Base-by-base conservation (phyloP, 2,888 invertebrate species). In the Sminthurides aquaticus region DNA sequence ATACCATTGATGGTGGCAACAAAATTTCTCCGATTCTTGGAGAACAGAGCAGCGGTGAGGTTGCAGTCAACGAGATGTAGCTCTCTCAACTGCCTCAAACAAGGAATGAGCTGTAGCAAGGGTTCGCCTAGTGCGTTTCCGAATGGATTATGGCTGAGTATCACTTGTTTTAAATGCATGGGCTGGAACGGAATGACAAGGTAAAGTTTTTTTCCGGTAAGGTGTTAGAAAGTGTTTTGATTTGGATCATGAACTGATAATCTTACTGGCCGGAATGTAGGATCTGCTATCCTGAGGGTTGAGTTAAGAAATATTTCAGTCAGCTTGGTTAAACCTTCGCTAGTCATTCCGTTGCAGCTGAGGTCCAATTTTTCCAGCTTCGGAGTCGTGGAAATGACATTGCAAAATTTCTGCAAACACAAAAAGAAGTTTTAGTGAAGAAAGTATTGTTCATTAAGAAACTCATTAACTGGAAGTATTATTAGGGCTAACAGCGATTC, bases 291-390 rank as follows among this genome's bases (percentile, higher is more conserved):
- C 1, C n/a, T 18, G 18, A 8, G 20, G 15, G 11, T 20, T 20
- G 59, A 18, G 28, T 61, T 55, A 8, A 20, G 34, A 58, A 71
- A 70, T 18, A 57, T 65, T 59, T 70, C 67, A 5, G 49, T 54
- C 8, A 73, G 66, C 25, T 20, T 20, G 1, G 56, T 25, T 2
- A 73, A 55, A 3, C 69, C 66, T 18, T 57, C 54, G 24, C 34
- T 49, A 3, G 71, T 72, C 2, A 74, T 67, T 55, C 71, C 73
- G 60, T 74, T 74, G n/a, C 65, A 66, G 27, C 70, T 71, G 1
- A 74, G 11, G 49, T 73, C 66, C 1, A 74, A 58, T 8, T 62
- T 62, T 27, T 43, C 58, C 18, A 74, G 62, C 5, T 57, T 57
- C 18, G 72, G 62, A 11, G 71, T 57, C 2, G 73, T 70, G 1